A percentile compares a stretch with the other conserved stretches of the same genome.
Evolutionary conservation across 2,797 vertebrate genomes (phyloP).

Genomic region (Sphenopsis melanotis): DNA sequence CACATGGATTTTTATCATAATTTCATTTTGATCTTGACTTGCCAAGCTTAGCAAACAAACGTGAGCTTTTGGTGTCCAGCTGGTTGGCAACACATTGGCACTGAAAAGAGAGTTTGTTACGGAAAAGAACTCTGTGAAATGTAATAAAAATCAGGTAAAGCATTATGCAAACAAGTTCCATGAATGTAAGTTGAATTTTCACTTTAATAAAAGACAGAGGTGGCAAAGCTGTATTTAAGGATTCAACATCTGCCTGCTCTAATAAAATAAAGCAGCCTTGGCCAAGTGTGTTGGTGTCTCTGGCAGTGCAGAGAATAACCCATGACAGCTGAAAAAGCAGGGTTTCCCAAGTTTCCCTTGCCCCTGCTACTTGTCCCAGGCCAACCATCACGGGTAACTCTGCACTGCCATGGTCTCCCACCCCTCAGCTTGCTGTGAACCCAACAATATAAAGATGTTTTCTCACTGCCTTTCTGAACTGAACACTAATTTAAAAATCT

Average conservation of each 20-base stretch:
- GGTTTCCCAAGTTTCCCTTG: background rate
- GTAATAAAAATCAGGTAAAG: background rate
- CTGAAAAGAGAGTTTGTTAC: constrained; percentile 1
- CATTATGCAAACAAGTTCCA: background rate
- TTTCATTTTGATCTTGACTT: constrained; percentile 5
- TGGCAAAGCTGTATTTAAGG: background rate
- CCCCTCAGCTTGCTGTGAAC: background rate
- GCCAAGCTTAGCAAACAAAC: constrained; percentile 3
- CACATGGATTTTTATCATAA: constrained; percentile 18
- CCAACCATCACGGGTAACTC: background rate
- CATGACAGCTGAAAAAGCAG: background rate
- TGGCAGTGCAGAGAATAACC: background rate
- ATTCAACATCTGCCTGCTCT: background rate
- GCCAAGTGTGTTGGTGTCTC: background rate
- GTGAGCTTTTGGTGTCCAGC: background rate
- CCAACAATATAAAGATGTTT: background rate
- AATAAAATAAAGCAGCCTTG: background rate
- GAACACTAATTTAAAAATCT: background rate
- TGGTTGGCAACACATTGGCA: background rate
- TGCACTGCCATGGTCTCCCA: background rate
- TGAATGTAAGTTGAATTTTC: background rate
- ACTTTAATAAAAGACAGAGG: background rate
- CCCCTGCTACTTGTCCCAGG: background rate
- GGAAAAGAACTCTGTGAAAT: background rate
- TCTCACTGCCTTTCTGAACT: background rate